Evolutionary conservation across 2,113 vertebrate genomes (phyloP), one percentile per base, ranked within the genome.

Genomic region (Chionis minor): DNA sequence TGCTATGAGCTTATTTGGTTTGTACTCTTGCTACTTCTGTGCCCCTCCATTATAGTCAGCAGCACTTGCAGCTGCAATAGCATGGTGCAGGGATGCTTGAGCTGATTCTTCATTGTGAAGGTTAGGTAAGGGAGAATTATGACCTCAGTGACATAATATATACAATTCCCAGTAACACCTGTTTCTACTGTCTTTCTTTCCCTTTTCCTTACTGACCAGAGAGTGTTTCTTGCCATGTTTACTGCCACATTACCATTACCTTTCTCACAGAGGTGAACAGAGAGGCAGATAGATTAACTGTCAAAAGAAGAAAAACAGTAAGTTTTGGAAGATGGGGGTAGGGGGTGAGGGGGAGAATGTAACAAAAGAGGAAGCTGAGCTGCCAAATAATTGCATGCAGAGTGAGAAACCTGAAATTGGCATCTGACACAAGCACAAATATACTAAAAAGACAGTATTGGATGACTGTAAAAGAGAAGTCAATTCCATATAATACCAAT

Each of bases 61-160:
- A 56, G 22, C 4, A 0, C 12, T 47, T 2, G 0, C 10, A 32
- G 23, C 32, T 40, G 15, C 66, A 42, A 5, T 9, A 40, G 10
- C 33, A 72, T 58, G 7, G 32, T 14, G 17, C 30, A 55, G 20
- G 44, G 38, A 12, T 40, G 47, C 23, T 24, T 32, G 11, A 67
- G 38, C 4, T 20, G 14, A 35, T 62, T 87, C 42, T 26, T 81
- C 17, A 21, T 18, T 67, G 12, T 44, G 38, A 71, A 72, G 24
- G 23, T 62, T 32, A 58, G 9, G 32, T 63, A 24, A 59, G 3
- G 27, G 20, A 73, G 42, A 40, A 77, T 81, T 75, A 47, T 9
- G 14, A 23, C 12, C 28, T 82, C 19, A 30, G 30, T 55, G 32
- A 16, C 18, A 10, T 44, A 4, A 6, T 16, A 49, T 35, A 16